Conservation (phyloP, 2,888 invertebrate species). For the Crocallis elinguaria region DNA sequence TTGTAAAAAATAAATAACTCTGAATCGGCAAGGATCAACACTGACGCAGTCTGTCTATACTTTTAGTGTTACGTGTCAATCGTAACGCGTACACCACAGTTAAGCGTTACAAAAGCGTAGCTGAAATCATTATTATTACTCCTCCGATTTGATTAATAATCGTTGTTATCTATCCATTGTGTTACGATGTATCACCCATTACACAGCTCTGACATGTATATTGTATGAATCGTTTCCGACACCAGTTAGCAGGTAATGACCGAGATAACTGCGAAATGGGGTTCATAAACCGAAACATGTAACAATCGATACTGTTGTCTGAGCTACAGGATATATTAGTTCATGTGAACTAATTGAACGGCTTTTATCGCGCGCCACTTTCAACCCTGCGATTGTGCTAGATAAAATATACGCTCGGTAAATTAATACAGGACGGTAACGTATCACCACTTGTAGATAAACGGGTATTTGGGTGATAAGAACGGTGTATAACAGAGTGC, state of each 20-base stretch:
- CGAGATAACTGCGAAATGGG: conserved; percentile 23
- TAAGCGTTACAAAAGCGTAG: not conserved
- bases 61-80: not conserved
- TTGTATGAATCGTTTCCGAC: conserved; percentile 12
- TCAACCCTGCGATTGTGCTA: conserved; percentile 14
- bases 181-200: conserved; percentile 10
- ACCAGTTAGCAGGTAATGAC: conserved; percentile 27
- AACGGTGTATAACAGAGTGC: conserved; percentile 11
- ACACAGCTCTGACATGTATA: conserved; percentile 6
- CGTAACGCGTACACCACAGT: not conserved
- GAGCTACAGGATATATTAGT: conserved; percentile 12
- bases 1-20: no score
- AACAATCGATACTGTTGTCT: conserved; percentile 17
- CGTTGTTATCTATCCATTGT: conserved; percentile 10
- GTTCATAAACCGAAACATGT: conserved; percentile 18
- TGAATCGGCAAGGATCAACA: no score
- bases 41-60: no score
- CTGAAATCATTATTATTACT: conserved; percentile 2
- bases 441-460: conserved; percentile 30
- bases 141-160: conserved; percentile 8
- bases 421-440: conserved; percentile 23
- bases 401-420: conserved; percentile 25
- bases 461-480: conserved; percentile 23
- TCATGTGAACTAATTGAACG: conserved; percentile 22
- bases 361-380: conserved; percentile 22